These are phyloP conservation scores for Aphrocallistes beatrix DNA, from an alignment of 37 sponge, comb jelly and placozoan species.

Conservation along the genomic window DNA sequence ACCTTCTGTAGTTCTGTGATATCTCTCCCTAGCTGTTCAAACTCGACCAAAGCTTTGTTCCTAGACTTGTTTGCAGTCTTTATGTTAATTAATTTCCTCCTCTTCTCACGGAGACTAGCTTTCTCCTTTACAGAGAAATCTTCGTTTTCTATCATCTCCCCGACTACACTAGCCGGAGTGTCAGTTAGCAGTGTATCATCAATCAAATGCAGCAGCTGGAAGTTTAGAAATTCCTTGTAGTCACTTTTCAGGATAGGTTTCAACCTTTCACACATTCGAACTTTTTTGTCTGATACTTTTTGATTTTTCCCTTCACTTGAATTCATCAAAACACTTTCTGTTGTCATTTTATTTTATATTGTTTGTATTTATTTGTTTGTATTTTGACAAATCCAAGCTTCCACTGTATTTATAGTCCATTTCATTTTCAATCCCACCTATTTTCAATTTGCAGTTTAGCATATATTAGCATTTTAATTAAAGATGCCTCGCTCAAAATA, in stretches of 20 bases:
- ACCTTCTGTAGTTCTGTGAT: neutral
- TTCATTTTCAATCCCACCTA: too few species aligned
- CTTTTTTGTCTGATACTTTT: too few species aligned
- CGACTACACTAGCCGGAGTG: neutral
- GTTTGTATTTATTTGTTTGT: neutral
- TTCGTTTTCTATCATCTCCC: neutral
- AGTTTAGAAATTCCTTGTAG: neutral
- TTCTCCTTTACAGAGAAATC: neutral
- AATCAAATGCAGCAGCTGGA: neutral
- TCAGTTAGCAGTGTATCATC: neutral
- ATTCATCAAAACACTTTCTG: too few species aligned
- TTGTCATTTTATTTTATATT: too few species aligned
- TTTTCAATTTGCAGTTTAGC: too few species aligned
- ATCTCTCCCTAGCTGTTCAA: neutral
- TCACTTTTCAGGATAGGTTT: neutral
- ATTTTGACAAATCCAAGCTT: too few species aligned
- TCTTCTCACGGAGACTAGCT: slow-evolving; percentile 2
- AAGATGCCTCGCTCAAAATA: too few species aligned
- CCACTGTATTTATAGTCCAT: too few species aligned
- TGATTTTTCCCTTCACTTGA: too few species aligned
- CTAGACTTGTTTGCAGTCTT: slow-evolving; percentile 2
- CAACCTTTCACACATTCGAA: too few species aligned
- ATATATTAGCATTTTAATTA: too few species aligned
- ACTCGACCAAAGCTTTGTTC: neutral
- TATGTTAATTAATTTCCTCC: neutral